These are phyloP conservation scores for Troglohyphantes excavatus DNA, from an alignment of 2,888 invertebrate genomes.

Conservation along the genomic window DNA sequence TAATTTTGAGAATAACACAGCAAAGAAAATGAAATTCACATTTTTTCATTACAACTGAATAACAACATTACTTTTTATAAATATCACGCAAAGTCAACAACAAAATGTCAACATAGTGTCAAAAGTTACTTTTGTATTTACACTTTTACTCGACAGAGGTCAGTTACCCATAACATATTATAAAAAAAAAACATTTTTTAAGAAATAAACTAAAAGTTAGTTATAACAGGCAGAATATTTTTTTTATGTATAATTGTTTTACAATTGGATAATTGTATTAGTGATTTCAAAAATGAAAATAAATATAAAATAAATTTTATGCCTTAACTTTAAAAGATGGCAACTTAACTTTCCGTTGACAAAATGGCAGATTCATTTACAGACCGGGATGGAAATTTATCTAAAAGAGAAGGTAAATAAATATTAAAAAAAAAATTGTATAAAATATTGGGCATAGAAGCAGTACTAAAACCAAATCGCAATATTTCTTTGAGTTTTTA, in stretches of 20 bases:
- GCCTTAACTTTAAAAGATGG: not conserved
- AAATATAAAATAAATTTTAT: not conserved
- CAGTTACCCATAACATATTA: not conserved
- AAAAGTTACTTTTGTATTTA: not conserved
- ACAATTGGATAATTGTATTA: no score
- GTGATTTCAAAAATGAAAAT: no score
- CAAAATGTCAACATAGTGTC: not conserved
- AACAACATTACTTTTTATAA: conserved; percentile 3
- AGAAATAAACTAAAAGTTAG: no score
- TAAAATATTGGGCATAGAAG: no score
- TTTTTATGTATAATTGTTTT: no score
- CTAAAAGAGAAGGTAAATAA: conserved; percentile 32
- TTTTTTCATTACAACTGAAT: conserved; percentile 15
- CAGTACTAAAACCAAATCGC: no score
- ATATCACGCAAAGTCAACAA: not conserved
- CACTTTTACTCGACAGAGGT: not conserved
- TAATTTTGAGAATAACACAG: not conserved
- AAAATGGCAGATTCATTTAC: conserved; percentile 47
- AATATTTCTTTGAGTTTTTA: no score
- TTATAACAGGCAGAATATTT: no score
- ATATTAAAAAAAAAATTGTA: no score
- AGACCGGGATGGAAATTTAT: conserved; percentile 25
- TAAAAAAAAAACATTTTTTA: no score
- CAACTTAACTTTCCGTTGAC: not conserved
- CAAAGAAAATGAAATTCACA: not conserved